Percentiles rank a stretch among this genome's conserved stretches.
phyloP scores from a whole-genome alignment of 2,113 vertebrate genomes.

The Labrus mixtus region DNA sequence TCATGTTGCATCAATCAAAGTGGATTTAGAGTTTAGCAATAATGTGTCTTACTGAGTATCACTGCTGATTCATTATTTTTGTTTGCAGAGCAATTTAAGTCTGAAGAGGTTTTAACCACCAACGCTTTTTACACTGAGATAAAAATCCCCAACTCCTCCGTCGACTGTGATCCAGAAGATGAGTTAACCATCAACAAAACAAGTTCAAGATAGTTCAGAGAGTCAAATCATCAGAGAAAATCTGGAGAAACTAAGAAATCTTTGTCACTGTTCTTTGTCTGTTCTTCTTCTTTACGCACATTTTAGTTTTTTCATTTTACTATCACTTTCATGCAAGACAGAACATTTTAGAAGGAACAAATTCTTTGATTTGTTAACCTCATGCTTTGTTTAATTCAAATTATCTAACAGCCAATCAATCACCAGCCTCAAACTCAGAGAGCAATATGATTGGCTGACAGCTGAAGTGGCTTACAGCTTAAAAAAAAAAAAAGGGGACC shows the following conservation, averaged over 20 bases:
- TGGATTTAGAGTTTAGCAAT: background rate
- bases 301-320: no score
- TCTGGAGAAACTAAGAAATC: no score
- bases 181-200: background rate
- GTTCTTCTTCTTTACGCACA: no score
- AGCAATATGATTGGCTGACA: slow-evolving; percentile 33
- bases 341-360: no score
- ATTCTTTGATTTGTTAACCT: background rate
- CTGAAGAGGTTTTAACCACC: slow-evolving; percentile 18
- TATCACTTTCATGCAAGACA: no score
- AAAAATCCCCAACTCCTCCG: background rate
- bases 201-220: background rate
- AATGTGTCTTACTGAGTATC: background rate
- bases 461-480: background rate
- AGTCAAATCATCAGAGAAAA: background rate
- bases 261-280: no score
- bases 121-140: background rate
- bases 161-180: background rate
- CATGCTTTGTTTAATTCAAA: slow-evolving; percentile 40
- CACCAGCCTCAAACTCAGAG: background rate
- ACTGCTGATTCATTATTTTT: background rate
- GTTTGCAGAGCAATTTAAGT: background rate
- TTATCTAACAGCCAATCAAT: slow-evolving; percentile 21
- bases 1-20: background rate
- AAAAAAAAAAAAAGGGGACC: slow-evolving; percentile 7